These are phyloP conservation scores for Mamestra configurata DNA, from an alignment of 1,140 invertebrate genomes.

Conservation along the genomic window DNA sequence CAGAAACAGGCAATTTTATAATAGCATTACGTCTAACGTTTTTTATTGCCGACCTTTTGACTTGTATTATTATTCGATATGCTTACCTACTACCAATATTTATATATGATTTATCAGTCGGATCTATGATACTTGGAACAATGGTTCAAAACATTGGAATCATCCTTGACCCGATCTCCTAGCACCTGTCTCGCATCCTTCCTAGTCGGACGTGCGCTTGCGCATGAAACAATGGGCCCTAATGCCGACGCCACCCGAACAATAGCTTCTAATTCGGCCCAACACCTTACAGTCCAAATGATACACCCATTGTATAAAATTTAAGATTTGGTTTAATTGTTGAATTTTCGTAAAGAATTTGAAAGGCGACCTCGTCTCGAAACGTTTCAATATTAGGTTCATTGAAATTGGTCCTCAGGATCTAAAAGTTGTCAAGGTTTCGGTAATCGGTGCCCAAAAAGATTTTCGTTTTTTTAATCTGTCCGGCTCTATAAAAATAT, in stretches of 20 bases:
- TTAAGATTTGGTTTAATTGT: conserved; percentile 22
- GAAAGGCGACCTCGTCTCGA: conserved; percentile 27
- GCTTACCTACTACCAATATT: conserved; percentile 7
- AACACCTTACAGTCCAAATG: conserved; percentile 4
- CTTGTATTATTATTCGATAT: not conserved
- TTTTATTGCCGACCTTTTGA: conserved; percentile 33
- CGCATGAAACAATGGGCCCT: conserved; percentile 59
- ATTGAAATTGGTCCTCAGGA: conserved; percentile 26
- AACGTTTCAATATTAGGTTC: conserved; percentile 32
- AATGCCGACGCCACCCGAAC: conserved; percentile 53
- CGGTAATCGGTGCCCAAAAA: not conserved
- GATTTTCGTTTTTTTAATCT: not conserved
- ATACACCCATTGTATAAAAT: conserved; percentile 34
- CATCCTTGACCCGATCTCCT: conserved; percentile 49
- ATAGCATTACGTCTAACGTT: not conserved
- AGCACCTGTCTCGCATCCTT: conserved; percentile 48
- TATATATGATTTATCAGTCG: not conserved
- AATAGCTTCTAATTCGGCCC: conserved; percentile 52
- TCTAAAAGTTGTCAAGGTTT: conserved; percentile 27
- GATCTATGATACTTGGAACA: conserved; percentile 16
- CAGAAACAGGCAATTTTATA: conserved; percentile 2
- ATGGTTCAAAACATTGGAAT: conserved; percentile 39
- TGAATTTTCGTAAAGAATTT: conserved; percentile 19
- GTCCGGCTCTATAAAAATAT: not conserved
- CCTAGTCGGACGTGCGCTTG: conserved; percentile 44